A percentile compares a stretch with the other conserved stretches of the same genome.
Evolutionary conservation across 2,888 invertebrate species (phyloP).

Genomic region (Oeneis ivallda): DNA sequence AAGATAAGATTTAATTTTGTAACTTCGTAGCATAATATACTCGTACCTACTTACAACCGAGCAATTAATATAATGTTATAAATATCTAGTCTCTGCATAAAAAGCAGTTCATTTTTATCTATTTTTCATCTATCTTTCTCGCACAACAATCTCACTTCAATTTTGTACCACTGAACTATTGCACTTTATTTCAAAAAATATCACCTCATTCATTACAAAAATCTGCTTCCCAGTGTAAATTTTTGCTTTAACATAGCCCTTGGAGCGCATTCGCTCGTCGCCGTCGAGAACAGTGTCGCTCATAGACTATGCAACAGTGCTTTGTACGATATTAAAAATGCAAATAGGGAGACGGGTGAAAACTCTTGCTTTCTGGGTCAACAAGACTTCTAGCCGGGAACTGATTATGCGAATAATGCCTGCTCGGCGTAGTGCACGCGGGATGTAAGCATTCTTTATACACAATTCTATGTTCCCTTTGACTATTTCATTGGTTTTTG

Average conservation of each 20-base stretch:
- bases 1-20: too few species aligned
- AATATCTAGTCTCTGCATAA: too few species aligned
- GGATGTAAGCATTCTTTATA: background rate
- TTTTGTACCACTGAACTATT: background rate
- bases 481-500: too few species aligned
- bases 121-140: too few species aligned
- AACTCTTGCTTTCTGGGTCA: conserved; percentile 39
- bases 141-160: background rate
- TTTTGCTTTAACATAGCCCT: conserved; percentile 19
- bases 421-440: background rate
- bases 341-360: conserved; percentile 37
- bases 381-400: conserved; percentile 25
- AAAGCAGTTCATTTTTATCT: too few species aligned
- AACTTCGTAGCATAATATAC: too few species aligned
- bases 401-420: conserved; percentile 28
- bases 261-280: conserved; percentile 1
- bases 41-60: too few species aligned
- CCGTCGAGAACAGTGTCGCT: conserved; percentile 29
- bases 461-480: background rate
- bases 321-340: conserved; percentile 41
- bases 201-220: conserved; percentile 12
- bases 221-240: conserved; percentile 17
- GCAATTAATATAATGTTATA: too few species aligned
- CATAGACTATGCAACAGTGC: conserved; percentile 24
- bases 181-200: conserved; percentile 3